Evolutionary conservation across 2,888 invertebrate species (phyloP), one percentile per base, ranked within the genome.

Genomic region (Nomada ferruginata): DNA sequence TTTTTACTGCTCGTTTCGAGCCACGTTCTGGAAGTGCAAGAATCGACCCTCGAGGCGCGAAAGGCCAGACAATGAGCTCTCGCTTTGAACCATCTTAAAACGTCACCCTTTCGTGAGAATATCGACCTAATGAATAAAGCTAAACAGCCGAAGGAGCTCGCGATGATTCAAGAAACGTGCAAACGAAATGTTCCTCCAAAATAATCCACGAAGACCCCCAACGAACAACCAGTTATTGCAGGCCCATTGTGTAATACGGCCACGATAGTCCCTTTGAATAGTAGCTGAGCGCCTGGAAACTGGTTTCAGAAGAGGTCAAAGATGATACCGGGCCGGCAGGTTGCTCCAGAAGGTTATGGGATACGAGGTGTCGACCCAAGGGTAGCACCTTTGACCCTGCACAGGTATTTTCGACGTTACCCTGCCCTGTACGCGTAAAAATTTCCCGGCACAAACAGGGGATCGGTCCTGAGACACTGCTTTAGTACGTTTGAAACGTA

Each of bases 91-190:
- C 50, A 57, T 57, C 55, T 44, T 20, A 11, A 68, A 74, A 47
- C 55, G 42, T 36, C 53, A 75, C 74, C 85, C 83, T 80, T 80
- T 83, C 87, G 87, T 87, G 89, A 89, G 86, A 89, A 86, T 68
- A 83, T 80, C 52, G 42, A 60, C 81, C 89, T 89, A 86, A 91
- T 91, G 92, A 92, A 92, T 92, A 91, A 92, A 92, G 91, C 91
- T 85, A 82, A 79, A 64, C 68, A 79, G 64, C 64, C 57, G 36
- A 53, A 52, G 60, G n/a, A 44, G 69, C 75, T 79, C 73, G 65
- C 59, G 81, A 15, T 29, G 26, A 69, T 69, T 77, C 61, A 69
- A 47, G 55, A 11, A 18, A 70, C 52, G 50, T 73, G 79, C 68
- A 65, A 78, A 78, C 59, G 74, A 69, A 86, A 81, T 57, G 66